Conservation (phyloP, 2,888 invertebrate species). For the Patella pellucida region DNA sequence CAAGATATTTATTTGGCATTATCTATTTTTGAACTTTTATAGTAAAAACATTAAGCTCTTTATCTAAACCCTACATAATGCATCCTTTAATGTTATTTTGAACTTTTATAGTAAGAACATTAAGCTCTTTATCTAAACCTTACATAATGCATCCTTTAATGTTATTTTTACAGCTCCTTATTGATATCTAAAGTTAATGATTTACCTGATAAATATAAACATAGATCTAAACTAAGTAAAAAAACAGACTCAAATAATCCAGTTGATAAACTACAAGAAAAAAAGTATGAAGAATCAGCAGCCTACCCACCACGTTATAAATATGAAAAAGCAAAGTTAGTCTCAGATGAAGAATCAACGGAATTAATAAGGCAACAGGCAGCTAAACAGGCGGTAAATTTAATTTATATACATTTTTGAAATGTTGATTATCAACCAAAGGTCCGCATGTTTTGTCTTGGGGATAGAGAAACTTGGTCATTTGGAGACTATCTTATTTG, state of each 20-base stretch:
- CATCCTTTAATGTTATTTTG: not conserved
- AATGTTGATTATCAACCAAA: not conserved
- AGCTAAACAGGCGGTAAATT: constrained; percentile 34
- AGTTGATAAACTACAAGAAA: not conserved
- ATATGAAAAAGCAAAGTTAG: constrained; percentile 25
- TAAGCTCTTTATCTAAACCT: not conserved
- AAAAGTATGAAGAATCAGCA: constrained; percentile 35
- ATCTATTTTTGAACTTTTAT: too few species aligned
- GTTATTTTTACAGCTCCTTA: constrained; percentile 21
- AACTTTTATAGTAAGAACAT: too few species aligned
- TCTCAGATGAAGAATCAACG: constrained; percentile 38
- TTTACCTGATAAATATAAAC: constrained; percentile 22
- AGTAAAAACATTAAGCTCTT: too few species aligned
- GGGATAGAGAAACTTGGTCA: too few species aligned
- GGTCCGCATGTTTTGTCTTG: too few species aligned
- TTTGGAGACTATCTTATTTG: too few species aligned
- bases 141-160: not conserved
- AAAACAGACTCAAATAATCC: not conserved
- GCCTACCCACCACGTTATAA: constrained; percentile 37
- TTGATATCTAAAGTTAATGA: constrained; percentile 26
- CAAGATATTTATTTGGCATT: too few species aligned
- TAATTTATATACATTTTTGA: not conserved
- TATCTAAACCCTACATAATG: not conserved
- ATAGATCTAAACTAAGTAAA: not conserved
- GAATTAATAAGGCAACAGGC: constrained; percentile 36